Conservation (phyloP, 2,888 invertebrate genomes). For the Hoplodrina ambigua region DNA sequence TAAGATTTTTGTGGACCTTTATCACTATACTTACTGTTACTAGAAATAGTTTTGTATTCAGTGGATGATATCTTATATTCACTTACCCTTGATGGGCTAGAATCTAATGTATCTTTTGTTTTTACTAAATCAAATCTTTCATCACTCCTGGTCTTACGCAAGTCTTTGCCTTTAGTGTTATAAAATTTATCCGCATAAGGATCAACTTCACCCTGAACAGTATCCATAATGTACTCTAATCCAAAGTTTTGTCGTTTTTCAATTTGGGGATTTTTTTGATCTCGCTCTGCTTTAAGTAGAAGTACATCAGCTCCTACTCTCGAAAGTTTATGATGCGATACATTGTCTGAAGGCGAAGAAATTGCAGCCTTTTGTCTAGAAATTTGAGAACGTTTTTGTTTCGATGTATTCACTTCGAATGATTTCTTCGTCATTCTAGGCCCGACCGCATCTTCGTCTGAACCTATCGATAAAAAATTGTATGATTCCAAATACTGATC, state of each 20-base stretch:
- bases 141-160: conserved; percentile 72
- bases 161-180: conserved; percentile 51
- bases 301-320: conserved; percentile 72
- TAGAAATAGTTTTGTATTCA: conserved; percentile 61
- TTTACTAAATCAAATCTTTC: conserved; percentile 62
- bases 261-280: conserved; percentile 19
- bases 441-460: conserved; percentile 25
- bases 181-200: conserved; percentile 62
- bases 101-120: conserved; percentile 44
- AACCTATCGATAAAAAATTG: conserved; percentile 28
- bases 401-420: conserved; percentile 17
- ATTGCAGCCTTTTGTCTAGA: conserved; percentile 26
- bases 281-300: conserved; percentile 65
- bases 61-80: conserved; percentile 58
- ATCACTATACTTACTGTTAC: conserved; percentile 60
- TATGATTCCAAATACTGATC: conserved; percentile 44
- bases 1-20: conserved; percentile 58
- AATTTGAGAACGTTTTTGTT: conserved; percentile 34
- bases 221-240: conserved; percentile 76
- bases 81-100: conserved; percentile 57
- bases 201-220: conserved; percentile 69
- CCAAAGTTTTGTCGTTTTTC: conserved; percentile 65
- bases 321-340: conserved; percentile 71
- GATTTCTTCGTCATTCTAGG: conserved; percentile 16
- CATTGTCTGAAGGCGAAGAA: conserved; percentile 22